These are phyloP conservation scores for Amia ocellicauda DNA, from an alignment of 2,113 vertebrate genomes.

Conservation along the genomic window DNA sequence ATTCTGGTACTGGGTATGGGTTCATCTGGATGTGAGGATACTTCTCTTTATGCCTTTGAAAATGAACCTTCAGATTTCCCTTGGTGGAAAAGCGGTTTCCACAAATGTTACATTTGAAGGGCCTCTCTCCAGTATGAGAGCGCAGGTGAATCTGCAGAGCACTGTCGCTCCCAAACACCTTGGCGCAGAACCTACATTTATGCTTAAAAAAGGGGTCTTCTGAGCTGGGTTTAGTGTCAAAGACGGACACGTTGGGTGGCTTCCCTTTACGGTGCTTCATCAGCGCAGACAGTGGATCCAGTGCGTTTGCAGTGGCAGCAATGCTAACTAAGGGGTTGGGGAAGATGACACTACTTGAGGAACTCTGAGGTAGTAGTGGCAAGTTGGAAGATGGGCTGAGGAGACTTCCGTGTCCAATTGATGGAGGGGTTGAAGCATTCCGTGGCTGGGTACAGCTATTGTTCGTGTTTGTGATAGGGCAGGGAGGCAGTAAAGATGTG, in stretches of 20 bases:
- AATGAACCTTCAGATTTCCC: slow-evolving; percentile 97
- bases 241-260: slow-evolving; percentile 93
- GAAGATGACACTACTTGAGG: slow-evolving; percentile 93
- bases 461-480: slow-evolving; percentile 61
- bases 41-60: slow-evolving; percentile 98
- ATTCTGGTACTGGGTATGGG: slow-evolving; percentile 96
- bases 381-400: slow-evolving; percentile 80
- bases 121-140: slow-evolving; percentile 94
- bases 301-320: slow-evolving; percentile 91
- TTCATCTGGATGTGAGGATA: slow-evolving; percentile 99
- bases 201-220: slow-evolving; percentile 99
- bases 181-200: slow-evolving; percentile 98
- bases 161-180: slow-evolving; percentile 98
- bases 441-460: slow-evolving; percentile 67
- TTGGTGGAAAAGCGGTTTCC: slow-evolving; percentile 98
- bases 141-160: slow-evolving; percentile 97
- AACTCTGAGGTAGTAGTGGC: slow-evolving; percentile 95
- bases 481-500: slow-evolving; percentile 64
- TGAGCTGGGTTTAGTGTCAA: slow-evolving; percentile 90
- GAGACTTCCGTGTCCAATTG: slow-evolving; percentile 75
- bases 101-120: slow-evolving; percentile 98
- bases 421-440: slow-evolving; percentile 75
- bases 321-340: slow-evolving; percentile 97
- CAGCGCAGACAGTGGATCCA: slow-evolving; percentile 93
- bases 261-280: slow-evolving; percentile 98